Evolutionary conservation across 2,888 invertebrate species (phyloP).

Genomic region (Scaptomyza flava): DNA sequence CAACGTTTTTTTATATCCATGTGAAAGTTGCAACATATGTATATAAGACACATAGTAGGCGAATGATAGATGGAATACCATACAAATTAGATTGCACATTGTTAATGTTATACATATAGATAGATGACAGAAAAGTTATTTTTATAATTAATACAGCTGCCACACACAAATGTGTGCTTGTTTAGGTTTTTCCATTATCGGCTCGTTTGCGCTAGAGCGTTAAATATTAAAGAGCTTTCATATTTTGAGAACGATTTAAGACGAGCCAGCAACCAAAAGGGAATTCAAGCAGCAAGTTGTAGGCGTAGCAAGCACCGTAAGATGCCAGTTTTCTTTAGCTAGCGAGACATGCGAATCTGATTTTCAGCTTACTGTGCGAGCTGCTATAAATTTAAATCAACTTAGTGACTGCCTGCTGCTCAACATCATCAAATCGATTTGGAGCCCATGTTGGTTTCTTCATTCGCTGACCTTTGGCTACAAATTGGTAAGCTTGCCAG

Average conservation of each 20-base stretch:
- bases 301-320: conserved; percentile 4
- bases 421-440: too few species aligned
- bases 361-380: conserved; percentile 6
- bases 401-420: conserved; percentile 44
- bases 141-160: conserved; percentile 58
- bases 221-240: conserved; percentile 71
- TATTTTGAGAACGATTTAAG: conserved; percentile 47
- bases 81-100: conserved; percentile 10
- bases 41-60: too few species aligned
- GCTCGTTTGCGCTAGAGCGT: conserved; percentile 12
- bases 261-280: neutral
- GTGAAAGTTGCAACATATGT: too few species aligned
- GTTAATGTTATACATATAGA: neutral
- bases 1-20: too few species aligned
- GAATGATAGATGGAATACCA: neutral
- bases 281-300: conserved; percentile 14
- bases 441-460: too few species aligned
- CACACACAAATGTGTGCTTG: conserved; percentile 23
- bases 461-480: conserved; percentile 39
- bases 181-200: conserved; percentile 36
- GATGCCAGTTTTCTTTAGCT: neutral
- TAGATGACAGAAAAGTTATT: conserved; percentile 20
- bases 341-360: conserved; percentile 18
- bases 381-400: conserved; percentile 78
- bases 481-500: conserved; percentile 48